These are phyloP conservation scores for Sphaeramia orbicularis DNA, from an alignment of 2,797 vertebrate species.

Conservation along the genomic window DNA sequence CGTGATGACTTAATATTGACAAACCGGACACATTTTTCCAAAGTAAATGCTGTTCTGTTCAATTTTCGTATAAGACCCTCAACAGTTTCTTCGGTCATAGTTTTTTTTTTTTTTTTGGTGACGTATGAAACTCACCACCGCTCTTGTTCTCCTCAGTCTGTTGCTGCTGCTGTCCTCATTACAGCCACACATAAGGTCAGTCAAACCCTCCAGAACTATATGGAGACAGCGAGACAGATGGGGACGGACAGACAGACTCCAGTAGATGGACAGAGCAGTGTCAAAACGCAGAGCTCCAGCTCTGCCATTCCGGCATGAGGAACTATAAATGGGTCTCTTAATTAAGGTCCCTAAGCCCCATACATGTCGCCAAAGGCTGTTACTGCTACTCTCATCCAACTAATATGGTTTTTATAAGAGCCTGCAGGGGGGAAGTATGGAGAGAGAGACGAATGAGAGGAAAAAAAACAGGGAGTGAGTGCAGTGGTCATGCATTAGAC, in stretches of 20 bases:
- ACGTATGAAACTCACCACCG: neutral
- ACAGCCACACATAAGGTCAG: constrained; percentile 64
- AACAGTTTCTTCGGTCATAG: neutral
- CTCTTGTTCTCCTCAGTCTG: constrained; percentile 1
- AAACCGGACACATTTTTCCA: too few relatives aligned
- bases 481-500: neutral
- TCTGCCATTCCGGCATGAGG: constrained; percentile 37
- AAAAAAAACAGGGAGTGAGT: constrained; percentile 10
- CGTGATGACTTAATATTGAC: too few relatives aligned
- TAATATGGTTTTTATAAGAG: constrained; percentile 53
- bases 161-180: constrained; percentile 51
- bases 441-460: constrained; percentile 3
- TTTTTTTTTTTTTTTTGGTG: too few relatives aligned
- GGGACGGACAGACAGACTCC: constrained; percentile 49
- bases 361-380: constrained; percentile 55
- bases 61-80: too few relatives aligned
- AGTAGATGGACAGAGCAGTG: constrained; percentile 46
- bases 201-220: constrained; percentile 52
- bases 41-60: too few relatives aligned
- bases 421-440: constrained; percentile 20
- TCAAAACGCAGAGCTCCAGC: constrained; percentile 50
- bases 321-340: constrained; percentile 71
- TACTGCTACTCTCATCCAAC: constrained; percentile 58
- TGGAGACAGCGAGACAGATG: constrained; percentile 48
- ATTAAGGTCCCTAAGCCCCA: constrained; percentile 61